Percentiles rank a stretch among this genome's conserved stretches.
These are phyloP conservation scores for Leptinotarsa defecta DNA, from an alignment of 1,140 invertebrate species.

Conservation along the genomic window DNA sequence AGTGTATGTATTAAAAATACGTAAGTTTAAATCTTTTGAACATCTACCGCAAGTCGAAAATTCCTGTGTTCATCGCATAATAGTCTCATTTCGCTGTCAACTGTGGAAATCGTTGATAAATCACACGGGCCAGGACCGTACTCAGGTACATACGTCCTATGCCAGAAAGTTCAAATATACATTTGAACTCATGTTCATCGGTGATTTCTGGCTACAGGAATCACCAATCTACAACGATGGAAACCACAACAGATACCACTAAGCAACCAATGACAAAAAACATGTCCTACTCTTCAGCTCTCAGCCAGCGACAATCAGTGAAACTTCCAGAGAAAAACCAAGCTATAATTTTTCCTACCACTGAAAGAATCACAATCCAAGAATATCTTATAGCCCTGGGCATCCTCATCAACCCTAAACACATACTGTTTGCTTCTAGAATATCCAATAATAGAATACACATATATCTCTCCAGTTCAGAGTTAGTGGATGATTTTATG, in stretches of 20 bases:
- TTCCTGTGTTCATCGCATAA: not conserved
- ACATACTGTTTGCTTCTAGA: not conserved
- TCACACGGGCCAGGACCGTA: not conserved
- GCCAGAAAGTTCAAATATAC: not conserved
- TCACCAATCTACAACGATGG: no score
- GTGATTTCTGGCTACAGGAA: not conserved
- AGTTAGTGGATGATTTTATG: no score
- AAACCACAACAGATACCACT: not conserved
- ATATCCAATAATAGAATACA: no score
- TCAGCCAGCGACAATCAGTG: not conserved
- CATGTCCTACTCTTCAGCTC: not conserved
- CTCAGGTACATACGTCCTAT: not conserved
- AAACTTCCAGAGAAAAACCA: not conserved
- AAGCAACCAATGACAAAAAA: not conserved
- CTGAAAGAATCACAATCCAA: not conserved
- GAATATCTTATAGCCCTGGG: not conserved
- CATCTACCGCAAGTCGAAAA: not conserved
- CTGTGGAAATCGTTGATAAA: no score
- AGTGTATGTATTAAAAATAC: not conserved
- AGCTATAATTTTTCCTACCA: not conserved
- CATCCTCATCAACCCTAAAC: not conserved
- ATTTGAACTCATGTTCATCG: not conserved
- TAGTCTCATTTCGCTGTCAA: no score
- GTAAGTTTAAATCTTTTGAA: no score
- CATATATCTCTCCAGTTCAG: no score